Evolutionary conservation across 2,888 invertebrate species (phyloP).

Genomic region (Sarcophaga caerulescens): DNA sequence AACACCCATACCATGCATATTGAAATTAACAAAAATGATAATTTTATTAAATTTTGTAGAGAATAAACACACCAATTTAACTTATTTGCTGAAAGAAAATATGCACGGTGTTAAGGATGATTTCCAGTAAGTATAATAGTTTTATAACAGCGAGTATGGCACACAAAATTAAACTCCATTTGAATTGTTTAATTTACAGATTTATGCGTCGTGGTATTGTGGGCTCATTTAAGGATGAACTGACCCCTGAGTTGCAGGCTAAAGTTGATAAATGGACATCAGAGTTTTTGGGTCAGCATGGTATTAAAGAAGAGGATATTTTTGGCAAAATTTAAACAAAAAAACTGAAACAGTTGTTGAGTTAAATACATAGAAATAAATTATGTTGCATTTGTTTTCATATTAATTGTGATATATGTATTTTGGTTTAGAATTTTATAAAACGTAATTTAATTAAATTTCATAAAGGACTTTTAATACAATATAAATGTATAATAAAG

Average conservation of each 20-base stretch:
- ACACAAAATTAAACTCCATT: too few relatives aligned
- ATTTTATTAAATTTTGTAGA: conserved; percentile 30
- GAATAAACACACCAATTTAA: conserved; percentile 57
- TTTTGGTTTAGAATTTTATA: too few relatives aligned
- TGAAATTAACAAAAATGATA: not conserved
- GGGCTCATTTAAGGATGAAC: conserved; percentile 69
- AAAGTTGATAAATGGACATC: conserved; percentile 68
- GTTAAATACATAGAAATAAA: not conserved
- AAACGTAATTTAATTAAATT: too few relatives aligned
- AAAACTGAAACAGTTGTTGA: too few relatives aligned
- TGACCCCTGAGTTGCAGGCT: conserved; percentile 48
- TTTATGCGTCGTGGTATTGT: conserved; percentile 71
- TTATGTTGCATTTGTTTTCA: not conserved
- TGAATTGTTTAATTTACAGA: conserved; percentile 34
- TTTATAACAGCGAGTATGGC: too few relatives aligned
- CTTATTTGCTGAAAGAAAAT: conserved; percentile 28
- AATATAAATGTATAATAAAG: too few relatives aligned
- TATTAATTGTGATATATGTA: not conserved
- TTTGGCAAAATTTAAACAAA: conserved; percentile 59
- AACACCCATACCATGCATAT: not conserved
- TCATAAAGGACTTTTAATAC: too few relatives aligned
- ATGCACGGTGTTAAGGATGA: conserved; percentile 43
- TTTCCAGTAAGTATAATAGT: conserved; percentile 56
- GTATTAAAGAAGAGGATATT: conserved; percentile 66
- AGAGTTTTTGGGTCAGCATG: conserved; percentile 47